phyloP scores from a whole-genome alignment of 30 jellyfish, hydroid and myxozoan species.

The Catostylus mosaicus region DNA sequence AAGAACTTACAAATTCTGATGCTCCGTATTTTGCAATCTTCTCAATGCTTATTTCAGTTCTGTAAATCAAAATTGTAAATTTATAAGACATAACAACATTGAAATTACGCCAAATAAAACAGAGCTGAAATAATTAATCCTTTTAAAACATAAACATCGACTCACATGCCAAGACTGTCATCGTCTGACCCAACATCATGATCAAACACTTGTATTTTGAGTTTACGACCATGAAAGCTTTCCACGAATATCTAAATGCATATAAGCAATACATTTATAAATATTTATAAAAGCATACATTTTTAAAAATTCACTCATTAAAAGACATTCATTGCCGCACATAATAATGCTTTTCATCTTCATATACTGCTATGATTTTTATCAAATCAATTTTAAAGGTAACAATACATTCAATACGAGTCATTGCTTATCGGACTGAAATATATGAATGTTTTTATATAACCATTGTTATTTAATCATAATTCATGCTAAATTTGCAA shows the following conservation, averaged over 20 bases:
- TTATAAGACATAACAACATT: neutral
- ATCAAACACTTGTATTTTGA: constrained; percentile 67
- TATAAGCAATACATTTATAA: neutral
- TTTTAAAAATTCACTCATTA: neutral
- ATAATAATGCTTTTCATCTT: too few relatives aligned
- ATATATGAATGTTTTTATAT: too few relatives aligned
- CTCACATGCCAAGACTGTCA: constrained; percentile 89
- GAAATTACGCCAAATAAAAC: neutral
- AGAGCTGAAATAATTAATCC: neutral
- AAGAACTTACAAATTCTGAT: constrained; percentile 67
- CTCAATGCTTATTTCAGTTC: constrained; percentile 70
- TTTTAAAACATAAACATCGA: neutral
- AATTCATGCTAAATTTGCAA: too few relatives aligned
- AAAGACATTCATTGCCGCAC: neutral
- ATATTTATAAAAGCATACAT: neutral
- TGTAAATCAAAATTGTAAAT: constrained; percentile 5
- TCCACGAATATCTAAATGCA: constrained; percentile 71
- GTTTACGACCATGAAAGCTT: constrained; percentile 64
- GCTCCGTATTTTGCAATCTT: constrained; percentile 60
- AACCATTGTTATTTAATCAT: too few relatives aligned
- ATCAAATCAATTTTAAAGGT: too few relatives aligned
- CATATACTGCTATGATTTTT: too few relatives aligned
- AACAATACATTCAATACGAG: too few relatives aligned
- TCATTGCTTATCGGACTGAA: too few relatives aligned
- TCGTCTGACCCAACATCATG: constrained; percentile 79